A percentile compares a stretch with the other conserved stretches of the same genome.
Conservation (phyloP, 2,113 vertebrate genomes). For the Aptenodytes forsteri region DNA sequence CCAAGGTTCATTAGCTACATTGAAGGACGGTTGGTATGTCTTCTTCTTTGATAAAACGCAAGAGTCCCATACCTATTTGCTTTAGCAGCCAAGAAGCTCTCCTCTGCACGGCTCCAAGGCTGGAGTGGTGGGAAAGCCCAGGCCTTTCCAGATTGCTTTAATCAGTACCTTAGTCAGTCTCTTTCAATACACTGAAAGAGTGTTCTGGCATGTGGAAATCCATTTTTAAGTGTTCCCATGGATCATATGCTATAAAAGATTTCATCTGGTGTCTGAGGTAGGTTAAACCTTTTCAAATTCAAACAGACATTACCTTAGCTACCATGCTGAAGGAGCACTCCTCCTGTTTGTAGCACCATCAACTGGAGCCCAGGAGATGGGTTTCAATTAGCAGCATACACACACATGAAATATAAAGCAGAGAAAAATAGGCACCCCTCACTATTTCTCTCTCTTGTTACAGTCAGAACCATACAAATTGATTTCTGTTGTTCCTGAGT, state of each 20-base stretch:
- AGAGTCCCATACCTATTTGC: background rate
- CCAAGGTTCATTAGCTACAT: background rate
- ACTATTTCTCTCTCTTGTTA: background rate
- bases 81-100: background rate
- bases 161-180: background rate
- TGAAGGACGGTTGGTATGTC: accelerated
- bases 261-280: background rate
- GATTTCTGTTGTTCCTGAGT: background rate
- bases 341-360: accelerated
- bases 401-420: background rate
- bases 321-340: background rate
- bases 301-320: background rate
- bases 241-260: background rate
- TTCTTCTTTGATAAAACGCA: background rate
- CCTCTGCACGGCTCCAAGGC: accelerated
- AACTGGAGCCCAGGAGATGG: background rate
- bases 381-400: background rate
- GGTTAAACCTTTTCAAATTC: background rate
- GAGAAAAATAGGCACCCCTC: background rate
- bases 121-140: background rate
- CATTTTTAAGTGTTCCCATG: background rate
- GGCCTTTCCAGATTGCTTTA: background rate
- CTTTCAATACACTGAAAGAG: background rate
- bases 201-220: accelerated
- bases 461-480: background rate